Base-by-base conservation (phyloP, 37 sponge, comb jelly and placozoan genomes). In the Geodia barretti region DNA sequence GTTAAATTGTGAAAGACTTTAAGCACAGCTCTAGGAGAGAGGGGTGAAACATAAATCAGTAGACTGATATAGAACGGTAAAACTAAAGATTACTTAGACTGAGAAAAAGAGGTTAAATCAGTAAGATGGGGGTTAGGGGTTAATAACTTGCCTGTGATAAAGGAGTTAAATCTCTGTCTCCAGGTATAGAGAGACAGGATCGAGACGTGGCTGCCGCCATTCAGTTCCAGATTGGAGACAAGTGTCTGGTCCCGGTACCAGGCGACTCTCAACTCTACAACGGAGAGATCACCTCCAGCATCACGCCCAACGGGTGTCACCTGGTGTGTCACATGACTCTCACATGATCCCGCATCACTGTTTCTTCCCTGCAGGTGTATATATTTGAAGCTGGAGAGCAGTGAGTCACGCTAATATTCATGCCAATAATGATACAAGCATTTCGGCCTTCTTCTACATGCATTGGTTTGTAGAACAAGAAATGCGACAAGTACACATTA, bases 151-250 rank as follows among this genome's bases (percentile, higher is more conserved):
- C n/a, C n/a, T n/a, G n/a, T n/a, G n/a, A n/a, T n/a, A n/a, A n/a
- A n/a, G n/a, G n/a, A 59, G 60, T 20, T 59, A 23, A 20, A 20
- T 63, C 28, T 2, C 28, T 25, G 3, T 34, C 36, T 81, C 2
- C 82, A 88, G 88, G 36, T 47, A 82, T 62, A 47, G 88, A 88
- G 83, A 28, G 3, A 32, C 43, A 14, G 19, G 83, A 82, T 54
- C 72, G 83, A 23, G 47, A 31, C 28, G 74, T 82, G 42, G 88
- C 88, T 40, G 78, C 73, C 24, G 68, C 58, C 29, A 76, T 88
- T 24, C 88, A 88, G 73, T 88, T 78, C 66, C 43, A 61, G 62
- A 60, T 77, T 1, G 83, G 83, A 20, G 82, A 80, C 70, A 60
- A 39, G 41, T 81, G 82, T 37, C 59, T 54, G 11, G 80, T 87